Evolutionary conservation across 2,797 vertebrate genomes (phyloP).

Genomic region (Odontamblyopus lacepedii): DNA sequence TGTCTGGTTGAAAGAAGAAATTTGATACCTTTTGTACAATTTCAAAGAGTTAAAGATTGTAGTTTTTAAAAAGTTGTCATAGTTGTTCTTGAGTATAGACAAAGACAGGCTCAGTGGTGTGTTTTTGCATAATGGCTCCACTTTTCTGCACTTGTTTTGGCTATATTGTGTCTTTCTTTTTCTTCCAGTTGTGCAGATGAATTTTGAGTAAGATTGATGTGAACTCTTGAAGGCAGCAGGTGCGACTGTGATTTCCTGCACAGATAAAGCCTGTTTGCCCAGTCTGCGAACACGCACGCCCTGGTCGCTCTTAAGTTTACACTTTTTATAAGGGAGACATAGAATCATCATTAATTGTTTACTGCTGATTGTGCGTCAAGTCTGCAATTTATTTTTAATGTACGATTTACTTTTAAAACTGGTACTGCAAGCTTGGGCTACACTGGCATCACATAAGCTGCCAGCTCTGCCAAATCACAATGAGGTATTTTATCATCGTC

Average conservation of each 20-base stretch:
- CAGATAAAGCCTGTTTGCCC: conserved; percentile 58
- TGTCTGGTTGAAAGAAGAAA: conserved; percentile 17
- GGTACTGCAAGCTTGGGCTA: conserved; percentile 34
- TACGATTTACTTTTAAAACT: conserved; percentile 21
- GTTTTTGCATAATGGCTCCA: conserved; percentile 37
- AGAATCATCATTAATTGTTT: conserved; percentile 37
- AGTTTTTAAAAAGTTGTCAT: conserved; percentile 27
- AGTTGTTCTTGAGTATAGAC: conserved; percentile 18
- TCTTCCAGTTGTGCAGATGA: conserved; percentile 42
- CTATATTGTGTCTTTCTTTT: conserved; percentile 38
- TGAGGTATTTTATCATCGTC: conserved; percentile 48
- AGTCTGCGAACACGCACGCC: conserved; percentile 38
- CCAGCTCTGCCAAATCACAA: conserved; percentile 40
- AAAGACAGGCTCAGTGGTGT: conserved; percentile 16
- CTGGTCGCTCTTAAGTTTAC: conserved; percentile 15
- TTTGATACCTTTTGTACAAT: conserved; percentile 14
- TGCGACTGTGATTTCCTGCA: conserved; percentile 54
- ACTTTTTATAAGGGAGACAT: conserved; percentile 30
- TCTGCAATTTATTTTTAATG: conserved; percentile 22
- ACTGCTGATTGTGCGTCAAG: conserved; percentile 38
- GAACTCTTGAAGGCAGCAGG: conserved; percentile 41
- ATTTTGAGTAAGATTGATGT: conserved; percentile 46
- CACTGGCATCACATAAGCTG: conserved; percentile 29
- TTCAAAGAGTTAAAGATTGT: conserved; percentile 17
- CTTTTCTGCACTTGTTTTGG: conserved; percentile 47